Conservation (phyloP, 2,888 invertebrate genomes). For the Azorinus chamasolen region DNA sequence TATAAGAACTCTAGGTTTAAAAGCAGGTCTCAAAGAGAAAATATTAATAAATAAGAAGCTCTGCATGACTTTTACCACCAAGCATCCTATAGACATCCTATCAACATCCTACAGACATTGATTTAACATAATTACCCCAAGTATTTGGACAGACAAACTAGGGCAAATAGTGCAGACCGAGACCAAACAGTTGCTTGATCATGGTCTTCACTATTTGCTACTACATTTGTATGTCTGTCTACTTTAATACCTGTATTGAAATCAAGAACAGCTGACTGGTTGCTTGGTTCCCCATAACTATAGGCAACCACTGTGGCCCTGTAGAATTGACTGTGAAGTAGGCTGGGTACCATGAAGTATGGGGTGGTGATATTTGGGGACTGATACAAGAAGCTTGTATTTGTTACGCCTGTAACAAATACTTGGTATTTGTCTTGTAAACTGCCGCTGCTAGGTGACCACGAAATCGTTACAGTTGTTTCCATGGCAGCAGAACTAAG, state of each 20-base stretch:
- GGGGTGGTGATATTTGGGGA: conserved; percentile 36
- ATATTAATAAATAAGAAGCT: too few species aligned
- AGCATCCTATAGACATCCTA: too few species aligned
- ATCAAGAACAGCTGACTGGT: conserved; percentile 53
- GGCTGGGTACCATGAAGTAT: conserved; percentile 57
- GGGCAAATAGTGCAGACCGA: too few species aligned
- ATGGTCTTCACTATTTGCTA: too few species aligned
- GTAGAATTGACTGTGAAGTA: conserved; percentile 70
- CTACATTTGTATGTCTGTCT: too few species aligned
- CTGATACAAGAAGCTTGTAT: conserved; percentile 23
- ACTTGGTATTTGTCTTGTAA: conserved; percentile 51
- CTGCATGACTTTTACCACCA: too few species aligned
- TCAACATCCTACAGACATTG: too few species aligned
- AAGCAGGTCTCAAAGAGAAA: too few species aligned
- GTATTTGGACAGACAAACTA: too few species aligned
- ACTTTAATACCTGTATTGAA: conserved; percentile 69
- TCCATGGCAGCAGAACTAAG: conserved; percentile 33
- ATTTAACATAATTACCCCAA: too few species aligned
- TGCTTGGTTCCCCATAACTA: conserved; percentile 68
- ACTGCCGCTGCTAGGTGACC: conserved; percentile 62
- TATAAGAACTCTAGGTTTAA: too few species aligned
- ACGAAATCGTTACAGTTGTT: conserved; percentile 48
- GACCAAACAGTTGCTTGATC: too few species aligned
- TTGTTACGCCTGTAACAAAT: conserved; percentile 38
- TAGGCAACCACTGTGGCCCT: conserved; percentile 67